Percentiles rank a stretch among this genome's conserved stretches.
Evolutionary conservation across 1,140 invertebrate species (phyloP).

Genomic region (Platyscapa corneri): DNA sequence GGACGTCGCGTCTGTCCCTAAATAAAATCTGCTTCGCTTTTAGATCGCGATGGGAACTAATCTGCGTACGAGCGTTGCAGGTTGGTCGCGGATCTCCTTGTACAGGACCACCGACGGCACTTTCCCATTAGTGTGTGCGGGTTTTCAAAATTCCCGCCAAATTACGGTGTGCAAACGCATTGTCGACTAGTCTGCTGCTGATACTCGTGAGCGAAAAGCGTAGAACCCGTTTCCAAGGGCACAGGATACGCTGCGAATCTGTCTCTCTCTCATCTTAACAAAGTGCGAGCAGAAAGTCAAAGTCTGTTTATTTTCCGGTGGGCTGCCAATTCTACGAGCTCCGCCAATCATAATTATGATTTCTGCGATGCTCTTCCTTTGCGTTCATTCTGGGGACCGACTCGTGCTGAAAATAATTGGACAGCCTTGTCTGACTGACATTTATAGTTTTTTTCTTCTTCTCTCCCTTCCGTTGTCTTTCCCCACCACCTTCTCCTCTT

Average conservation of each 20-base stretch:
- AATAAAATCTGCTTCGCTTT: too few species aligned
- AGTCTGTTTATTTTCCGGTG: constrained; percentile 33
- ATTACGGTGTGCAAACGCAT: neutral
- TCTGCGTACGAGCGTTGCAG: too few species aligned
- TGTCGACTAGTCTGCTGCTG: neutral
- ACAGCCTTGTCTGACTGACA: constrained; percentile 10
- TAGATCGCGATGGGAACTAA: too few species aligned
- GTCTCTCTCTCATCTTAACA: constrained; percentile 33
- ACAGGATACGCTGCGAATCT: neutral
- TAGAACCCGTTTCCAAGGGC: constrained; percentile 36
- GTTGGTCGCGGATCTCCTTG: too few species aligned
- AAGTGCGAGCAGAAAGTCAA: neutral
- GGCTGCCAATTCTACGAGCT: constrained; percentile 55
- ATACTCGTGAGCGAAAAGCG: neutral
- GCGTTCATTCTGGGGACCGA: neutral
- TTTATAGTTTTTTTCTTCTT: constrained; percentile 19
- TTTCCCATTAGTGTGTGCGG: too few species aligned
- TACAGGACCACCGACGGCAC: too few species aligned
- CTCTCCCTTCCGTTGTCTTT: neutral
- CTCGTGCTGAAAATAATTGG: constrained; percentile 25
- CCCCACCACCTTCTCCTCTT: neutral
- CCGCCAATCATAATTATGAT: constrained; percentile 61
- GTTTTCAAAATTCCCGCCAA: neutral
- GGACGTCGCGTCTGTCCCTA: too few species aligned
- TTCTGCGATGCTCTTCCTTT: constrained; percentile 16